These are phyloP conservation scores for Tretioscincus oriximinensis DNA, from an alignment of 2,113 vertebrate genomes.

Conservation along the genomic window DNA sequence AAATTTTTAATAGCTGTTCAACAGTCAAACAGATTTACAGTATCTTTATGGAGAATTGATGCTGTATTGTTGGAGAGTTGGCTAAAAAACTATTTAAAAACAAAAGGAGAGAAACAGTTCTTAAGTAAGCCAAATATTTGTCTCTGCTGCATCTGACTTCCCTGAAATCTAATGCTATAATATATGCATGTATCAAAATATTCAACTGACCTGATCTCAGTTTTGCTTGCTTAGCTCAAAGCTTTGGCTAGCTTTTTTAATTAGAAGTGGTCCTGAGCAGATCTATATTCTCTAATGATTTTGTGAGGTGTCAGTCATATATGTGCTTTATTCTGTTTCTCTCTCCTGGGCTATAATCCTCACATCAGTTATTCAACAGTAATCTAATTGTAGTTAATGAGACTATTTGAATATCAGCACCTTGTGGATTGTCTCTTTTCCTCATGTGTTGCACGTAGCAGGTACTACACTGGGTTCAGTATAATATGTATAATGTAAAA, in stretches of 20 bases:
- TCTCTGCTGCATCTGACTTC: background rate
- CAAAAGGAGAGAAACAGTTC: background rate
- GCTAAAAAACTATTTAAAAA: no score
- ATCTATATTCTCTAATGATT: background rate
- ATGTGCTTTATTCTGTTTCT: background rate
- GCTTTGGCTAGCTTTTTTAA: conserved; percentile 21
- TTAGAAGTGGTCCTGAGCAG: conserved; percentile 17
- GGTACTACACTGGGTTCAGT: background rate
- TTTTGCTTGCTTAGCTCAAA: background rate
- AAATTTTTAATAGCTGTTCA: no score
- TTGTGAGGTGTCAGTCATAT: conserved; percentile 33
- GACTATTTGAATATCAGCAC: conserved; percentile 2
- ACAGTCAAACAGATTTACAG: background rate
- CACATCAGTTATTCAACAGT: conserved; percentile 9
- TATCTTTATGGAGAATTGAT: background rate
- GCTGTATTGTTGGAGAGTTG: background rate
- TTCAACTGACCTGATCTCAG: background rate
- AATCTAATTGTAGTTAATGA: conserved; percentile 25
- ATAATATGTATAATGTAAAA: conserved; percentile 24
- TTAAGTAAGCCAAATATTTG: background rate
- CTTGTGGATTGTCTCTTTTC: background rate
- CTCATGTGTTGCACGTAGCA: background rate
- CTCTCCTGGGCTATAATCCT: background rate
- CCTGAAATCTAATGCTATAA: background rate
- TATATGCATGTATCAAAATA: background rate